Evolutionary conservation across 2,888 invertebrate genomes (phyloP).

Genomic region (Cantharis nigra): DNA sequence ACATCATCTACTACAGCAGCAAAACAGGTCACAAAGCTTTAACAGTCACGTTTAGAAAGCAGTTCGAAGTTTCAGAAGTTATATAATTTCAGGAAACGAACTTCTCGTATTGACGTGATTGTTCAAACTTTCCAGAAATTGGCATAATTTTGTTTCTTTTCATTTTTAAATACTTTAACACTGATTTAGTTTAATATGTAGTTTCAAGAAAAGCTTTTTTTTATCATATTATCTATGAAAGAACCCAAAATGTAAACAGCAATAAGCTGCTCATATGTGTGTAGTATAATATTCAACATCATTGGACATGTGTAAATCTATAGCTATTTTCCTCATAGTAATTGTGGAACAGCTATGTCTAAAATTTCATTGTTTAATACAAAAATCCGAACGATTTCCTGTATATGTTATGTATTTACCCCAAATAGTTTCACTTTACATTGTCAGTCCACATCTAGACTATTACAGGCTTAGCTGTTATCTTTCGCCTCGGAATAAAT

Average conservation of each 20-base stretch:
- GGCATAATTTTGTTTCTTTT: not conserved
- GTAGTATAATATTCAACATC: too few species aligned
- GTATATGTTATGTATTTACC: not conserved
- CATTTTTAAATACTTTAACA: not conserved
- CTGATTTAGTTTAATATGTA: not conserved
- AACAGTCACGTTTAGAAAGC: slow-evolving; percentile 16
- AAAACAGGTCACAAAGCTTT: slow-evolving; percentile 29
- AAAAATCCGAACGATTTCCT: too few species aligned
- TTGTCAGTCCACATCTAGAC: not conserved
- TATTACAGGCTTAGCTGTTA: not conserved
- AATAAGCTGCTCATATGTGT: too few species aligned
- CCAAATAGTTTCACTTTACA: not conserved
- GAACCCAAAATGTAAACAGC: too few species aligned
- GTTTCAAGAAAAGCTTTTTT: not conserved
- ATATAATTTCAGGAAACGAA: slow-evolving; percentile 19
- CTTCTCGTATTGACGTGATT: slow-evolving; percentile 1
- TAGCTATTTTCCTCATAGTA: too few species aligned
- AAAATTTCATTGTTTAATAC: too few species aligned
- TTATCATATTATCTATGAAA: too few species aligned
- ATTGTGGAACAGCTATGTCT: too few species aligned
- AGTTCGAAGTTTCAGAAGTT: slow-evolving; percentile 20
- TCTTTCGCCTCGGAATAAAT: not conserved
- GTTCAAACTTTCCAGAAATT: not conserved
- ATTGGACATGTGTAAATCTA: too few species aligned
- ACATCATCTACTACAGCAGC: slow-evolving; percentile 25